These are phyloP conservation scores for Perodicticus potto DNA, from an alignment of 2,797 vertebrate species.

Conservation along the genomic window DNA sequence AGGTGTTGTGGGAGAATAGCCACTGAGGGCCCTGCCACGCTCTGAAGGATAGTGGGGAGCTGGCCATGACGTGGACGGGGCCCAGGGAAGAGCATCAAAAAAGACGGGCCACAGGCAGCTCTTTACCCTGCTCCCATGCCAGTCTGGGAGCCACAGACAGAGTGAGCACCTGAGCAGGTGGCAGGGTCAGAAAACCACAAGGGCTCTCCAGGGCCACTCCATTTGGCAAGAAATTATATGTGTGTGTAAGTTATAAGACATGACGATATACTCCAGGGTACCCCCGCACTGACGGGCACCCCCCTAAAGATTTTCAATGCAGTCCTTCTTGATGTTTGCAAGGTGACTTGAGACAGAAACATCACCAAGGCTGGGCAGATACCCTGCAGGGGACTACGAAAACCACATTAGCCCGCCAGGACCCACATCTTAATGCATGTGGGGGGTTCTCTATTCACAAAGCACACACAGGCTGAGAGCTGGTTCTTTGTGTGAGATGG, in stretches of 20 bases:
- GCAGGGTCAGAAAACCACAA: rapidly evolving
- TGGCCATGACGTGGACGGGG: rapidly evolving
- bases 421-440: rapidly evolving
- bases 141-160: not conserved
- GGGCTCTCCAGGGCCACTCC: not conserved
- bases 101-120: rapidly evolving
- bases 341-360: not conserved
- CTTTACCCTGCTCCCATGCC: not conserved
- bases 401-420: not conserved
- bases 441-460: rapidly evolving
- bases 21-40: rapidly evolving
- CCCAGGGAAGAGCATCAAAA: rapidly evolving
- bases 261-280: too few species aligned
- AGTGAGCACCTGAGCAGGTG: rapidly evolving
- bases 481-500: rapidly evolving
- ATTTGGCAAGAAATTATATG: not conserved
- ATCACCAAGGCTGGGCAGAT: not conserved
- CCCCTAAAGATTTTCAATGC: not conserved
- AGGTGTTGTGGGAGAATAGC: not conserved
- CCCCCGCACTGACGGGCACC: not conserved
- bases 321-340: not conserved
- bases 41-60: not conserved
- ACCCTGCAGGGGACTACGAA: not conserved
- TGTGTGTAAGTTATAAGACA: not conserved
- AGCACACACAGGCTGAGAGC: not conserved